Conservation (phyloP, 2,888 invertebrate genomes). For the Colletes collaris region DNA sequence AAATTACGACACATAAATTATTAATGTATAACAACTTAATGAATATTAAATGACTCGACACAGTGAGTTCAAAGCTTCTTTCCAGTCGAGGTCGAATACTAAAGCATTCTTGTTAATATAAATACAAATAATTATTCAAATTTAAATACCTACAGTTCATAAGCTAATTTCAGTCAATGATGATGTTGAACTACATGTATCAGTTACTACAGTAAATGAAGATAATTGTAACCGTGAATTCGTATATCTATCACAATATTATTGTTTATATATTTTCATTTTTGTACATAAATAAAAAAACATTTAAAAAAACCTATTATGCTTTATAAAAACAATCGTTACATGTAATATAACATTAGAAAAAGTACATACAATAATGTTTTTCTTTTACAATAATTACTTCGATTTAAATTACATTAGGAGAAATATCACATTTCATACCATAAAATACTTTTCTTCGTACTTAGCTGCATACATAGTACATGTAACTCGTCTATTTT, state of each 20-base stretch:
- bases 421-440: background rate
- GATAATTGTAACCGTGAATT: background rate
- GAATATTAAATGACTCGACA: background rate
- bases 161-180: background rate
- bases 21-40: background rate
- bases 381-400: background rate
- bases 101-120: background rate
- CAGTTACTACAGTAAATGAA: background rate
- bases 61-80: background rate
- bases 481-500: constrained; percentile 8
- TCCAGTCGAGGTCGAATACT: background rate
- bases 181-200: background rate
- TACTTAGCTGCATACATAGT: constrained; percentile 10
- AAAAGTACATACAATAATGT: background rate
- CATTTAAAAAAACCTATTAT: background rate
- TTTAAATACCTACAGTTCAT: background rate
- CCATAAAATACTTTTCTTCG: background rate
- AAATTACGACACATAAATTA: background rate
- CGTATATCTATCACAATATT: background rate
- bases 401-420: constrained; percentile 2
- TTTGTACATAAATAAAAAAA: background rate
- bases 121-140: background rate
- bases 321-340: background rate
- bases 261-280: background rate
- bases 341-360: background rate